phyloP scores from a whole-genome alignment of 2,888 invertebrate genomes.

The Tipula lateralis region DNA sequence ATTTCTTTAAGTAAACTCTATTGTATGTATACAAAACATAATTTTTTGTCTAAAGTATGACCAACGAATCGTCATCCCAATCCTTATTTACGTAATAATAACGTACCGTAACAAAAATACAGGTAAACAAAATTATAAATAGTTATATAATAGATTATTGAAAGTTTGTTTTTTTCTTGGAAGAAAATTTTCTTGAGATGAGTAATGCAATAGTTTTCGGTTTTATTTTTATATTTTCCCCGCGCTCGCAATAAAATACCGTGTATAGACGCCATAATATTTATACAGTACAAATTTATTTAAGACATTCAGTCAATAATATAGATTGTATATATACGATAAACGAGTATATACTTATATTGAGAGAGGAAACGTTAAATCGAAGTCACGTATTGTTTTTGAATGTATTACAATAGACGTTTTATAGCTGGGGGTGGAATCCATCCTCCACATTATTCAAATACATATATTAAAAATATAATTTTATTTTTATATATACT shows the following conservation, averaged over 20 bases:
- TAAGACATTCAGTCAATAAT: background rate
- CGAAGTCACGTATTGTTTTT: background rate
- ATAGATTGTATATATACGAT: background rate
- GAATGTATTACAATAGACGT: background rate
- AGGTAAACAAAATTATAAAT: constrained; percentile 11
- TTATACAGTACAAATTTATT: background rate
- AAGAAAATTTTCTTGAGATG: background rate
- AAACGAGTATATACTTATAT: background rate
- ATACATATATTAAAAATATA: background rate
- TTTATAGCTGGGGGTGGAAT: background rate
- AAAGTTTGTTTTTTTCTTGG: background rate
- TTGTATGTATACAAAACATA: background rate
- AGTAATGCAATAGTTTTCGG: background rate
- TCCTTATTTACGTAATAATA: background rate
- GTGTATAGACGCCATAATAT: background rate
- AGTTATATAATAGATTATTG: background rate
- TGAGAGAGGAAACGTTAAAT: background rate
- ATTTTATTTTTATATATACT: background rate
- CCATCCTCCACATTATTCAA: background rate
- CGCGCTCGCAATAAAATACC: background rate
- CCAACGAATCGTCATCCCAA: background rate
- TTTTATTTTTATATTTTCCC: background rate
- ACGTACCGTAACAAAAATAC: background rate
- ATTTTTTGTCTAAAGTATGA: background rate
- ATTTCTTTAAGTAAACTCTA: background rate